Evolutionary conservation across 1,140 invertebrate species (phyloP).

Genomic region (Popillia japonica): DNA sequence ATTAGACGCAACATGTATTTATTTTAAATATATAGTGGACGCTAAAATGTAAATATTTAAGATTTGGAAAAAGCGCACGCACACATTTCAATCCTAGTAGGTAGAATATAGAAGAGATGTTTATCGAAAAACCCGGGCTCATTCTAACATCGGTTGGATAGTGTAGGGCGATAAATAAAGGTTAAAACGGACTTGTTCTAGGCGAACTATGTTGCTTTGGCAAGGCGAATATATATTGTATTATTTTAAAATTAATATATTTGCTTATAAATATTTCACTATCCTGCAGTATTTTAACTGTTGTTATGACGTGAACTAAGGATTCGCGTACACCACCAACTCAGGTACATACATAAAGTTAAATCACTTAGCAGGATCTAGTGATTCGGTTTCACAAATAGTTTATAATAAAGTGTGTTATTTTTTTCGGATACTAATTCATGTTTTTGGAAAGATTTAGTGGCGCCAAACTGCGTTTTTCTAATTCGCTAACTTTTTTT

Average conservation of each 20-base stretch:
- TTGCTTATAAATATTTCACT: too few species aligned
- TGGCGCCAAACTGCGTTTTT: background rate
- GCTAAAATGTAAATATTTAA: slow-evolving; percentile 30
- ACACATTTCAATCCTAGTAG: slow-evolving; percentile 5
- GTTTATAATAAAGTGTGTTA: slow-evolving; percentile 3
- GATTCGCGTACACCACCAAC: background rate
- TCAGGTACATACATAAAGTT: slow-evolving; percentile 8
- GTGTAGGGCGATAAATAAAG: too few species aligned
- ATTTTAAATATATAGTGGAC: slow-evolving; percentile 33
- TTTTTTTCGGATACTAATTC: background rate
- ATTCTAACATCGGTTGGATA: too few species aligned
- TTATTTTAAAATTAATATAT: slow-evolving; percentile 32
- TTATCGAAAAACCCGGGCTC: too few species aligned
- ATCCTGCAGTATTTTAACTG: slow-evolving; percentile 13
- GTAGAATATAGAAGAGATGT: slow-evolving; percentile 1
- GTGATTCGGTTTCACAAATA: background rate
- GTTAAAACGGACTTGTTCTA: too few species aligned
- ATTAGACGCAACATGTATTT: slow-evolving; percentile 21
- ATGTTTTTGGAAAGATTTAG: slow-evolving; percentile 3
- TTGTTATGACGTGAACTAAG: slow-evolving; percentile 11
- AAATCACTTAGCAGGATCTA: slow-evolving; percentile 19
- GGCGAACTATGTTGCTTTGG: background rate
- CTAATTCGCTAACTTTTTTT: too few species aligned
- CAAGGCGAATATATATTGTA: background rate
- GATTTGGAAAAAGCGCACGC: slow-evolving; percentile 4